phyloP scores from a whole-genome alignment of 2,113 vertebrate species.

The Kryptolebias marmoratus region DNA sequence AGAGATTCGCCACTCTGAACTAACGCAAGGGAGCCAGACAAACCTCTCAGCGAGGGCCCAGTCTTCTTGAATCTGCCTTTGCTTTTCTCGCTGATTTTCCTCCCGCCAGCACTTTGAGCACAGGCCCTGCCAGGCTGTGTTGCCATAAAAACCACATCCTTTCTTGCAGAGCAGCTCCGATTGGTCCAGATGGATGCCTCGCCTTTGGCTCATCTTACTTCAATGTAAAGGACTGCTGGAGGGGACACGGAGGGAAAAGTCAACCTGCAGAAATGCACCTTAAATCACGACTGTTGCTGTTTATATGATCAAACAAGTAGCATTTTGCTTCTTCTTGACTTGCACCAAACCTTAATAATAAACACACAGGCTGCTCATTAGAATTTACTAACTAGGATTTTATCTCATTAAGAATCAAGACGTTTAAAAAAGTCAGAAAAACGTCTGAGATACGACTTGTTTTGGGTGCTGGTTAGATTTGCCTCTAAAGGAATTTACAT shows the following conservation, averaged over 20 bases:
- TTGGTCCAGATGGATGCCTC: conserved; percentile 94
- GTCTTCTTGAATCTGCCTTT: conserved; percentile 96
- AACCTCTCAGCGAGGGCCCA: conserved; percentile 94
- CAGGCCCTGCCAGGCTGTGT: conserved; percentile 91
- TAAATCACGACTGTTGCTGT: background rate
- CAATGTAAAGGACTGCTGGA: conserved; percentile 24
- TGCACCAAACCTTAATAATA: background rate
- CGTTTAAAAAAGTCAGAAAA: background rate
- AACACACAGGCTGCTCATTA: background rate
- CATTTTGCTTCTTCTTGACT: background rate
- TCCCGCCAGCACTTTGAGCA: conserved; percentile 98
- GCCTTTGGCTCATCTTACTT: conserved; percentile 89
- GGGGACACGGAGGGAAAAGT: background rate
- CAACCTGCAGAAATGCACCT: background rate
- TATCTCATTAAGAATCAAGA: too few species aligned
- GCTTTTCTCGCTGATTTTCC: conserved; percentile 88
- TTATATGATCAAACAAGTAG: background rate
- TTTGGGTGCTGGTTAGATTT: background rate
- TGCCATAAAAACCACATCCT: conserved; percentile 97
- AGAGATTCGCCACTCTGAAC: background rate
- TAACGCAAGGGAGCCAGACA: background rate
- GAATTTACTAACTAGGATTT: background rate
- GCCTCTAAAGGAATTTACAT: background rate
- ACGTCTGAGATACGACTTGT: background rate
- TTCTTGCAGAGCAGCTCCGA: conserved; percentile 95